Conservation (phyloP, 2,113 vertebrate species). For the Oceanites oceanicus region DNA sequence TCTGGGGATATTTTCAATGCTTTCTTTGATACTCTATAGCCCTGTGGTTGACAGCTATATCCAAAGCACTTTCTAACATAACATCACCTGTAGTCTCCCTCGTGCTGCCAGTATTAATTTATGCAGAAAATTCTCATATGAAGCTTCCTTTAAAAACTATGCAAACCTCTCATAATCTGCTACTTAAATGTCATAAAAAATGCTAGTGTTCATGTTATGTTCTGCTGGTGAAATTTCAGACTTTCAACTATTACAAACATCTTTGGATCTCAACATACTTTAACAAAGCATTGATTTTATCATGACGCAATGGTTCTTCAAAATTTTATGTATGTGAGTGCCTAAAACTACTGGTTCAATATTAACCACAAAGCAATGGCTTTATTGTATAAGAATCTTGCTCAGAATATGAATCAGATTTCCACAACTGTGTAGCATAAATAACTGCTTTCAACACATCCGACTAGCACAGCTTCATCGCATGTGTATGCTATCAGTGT, state of each 20-base stretch:
- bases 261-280: background rate
- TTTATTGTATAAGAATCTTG: background rate
- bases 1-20: background rate
- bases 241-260: background rate
- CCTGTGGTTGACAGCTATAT: background rate
- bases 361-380: background rate
- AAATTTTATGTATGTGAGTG: background rate
- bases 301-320: background rate
- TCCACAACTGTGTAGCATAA: background rate
- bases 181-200: background rate
- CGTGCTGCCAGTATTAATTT: background rate
- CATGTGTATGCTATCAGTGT: background rate
- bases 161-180: background rate
- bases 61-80: background rate
- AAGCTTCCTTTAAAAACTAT: background rate
- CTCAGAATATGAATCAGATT: background rate
- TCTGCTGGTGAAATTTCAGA: background rate
- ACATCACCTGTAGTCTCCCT: background rate
- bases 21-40: background rate
- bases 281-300: background rate
- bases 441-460: background rate
- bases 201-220: background rate
- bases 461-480: background rate
- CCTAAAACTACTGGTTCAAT: background rate
- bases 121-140: background rate